Base-by-base conservation (phyloP, 2,113 vertebrate genomes). In the Chamaea fasciata region DNA sequence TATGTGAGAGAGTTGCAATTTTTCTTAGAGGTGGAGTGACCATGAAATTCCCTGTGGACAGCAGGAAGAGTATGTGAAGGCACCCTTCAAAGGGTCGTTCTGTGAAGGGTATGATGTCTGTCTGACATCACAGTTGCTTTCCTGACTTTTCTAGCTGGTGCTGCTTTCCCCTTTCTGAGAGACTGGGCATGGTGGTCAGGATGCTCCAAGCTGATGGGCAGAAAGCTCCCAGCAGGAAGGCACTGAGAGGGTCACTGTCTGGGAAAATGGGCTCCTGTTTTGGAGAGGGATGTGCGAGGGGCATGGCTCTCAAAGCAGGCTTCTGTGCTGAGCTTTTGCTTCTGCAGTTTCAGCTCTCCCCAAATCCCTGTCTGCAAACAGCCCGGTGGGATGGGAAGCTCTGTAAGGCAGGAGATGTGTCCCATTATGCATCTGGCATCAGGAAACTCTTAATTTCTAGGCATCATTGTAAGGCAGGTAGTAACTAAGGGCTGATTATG, bases 121-220 rank as follows among this genome's bases (percentile, higher is more conserved):
- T 22, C 5, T 2, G 10, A 71, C 41, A 70, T 63, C 71, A 63
- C 18, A 84, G 41, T 23, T 76, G 28, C 65, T 56, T 19, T 37
- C 49, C 79, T 56, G 41, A 62, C 11, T 47, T 55, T 90, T 41
- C 63, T 31, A 18, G 21, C 39, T 71, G 37, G 31, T 31, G 59
- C 41, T 71, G 52, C 21, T 92, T 44, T 62, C 9, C 9, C 4
- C 4, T 78, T 64, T n/a, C 31, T 20, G 33, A 49, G 26, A 46
- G 13, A 15, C 49, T 1, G 1, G 50, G 19, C 39, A 53, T 0
- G 0, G 57, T 57, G 53, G 9, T 20, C 11, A 76, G 62, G 49
- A 64, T 24, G 35, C 33, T 71, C 30, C 53, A 71, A 27, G 52
- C 5, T 15, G 27, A 67, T 9, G 5, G 17, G 67, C 10, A 22